Percentiles rank a stretch among this genome's conserved stretches.
Evolutionary conservation across 2,888 invertebrate species (phyloP).

Genomic region (Meganola albula): DNA sequence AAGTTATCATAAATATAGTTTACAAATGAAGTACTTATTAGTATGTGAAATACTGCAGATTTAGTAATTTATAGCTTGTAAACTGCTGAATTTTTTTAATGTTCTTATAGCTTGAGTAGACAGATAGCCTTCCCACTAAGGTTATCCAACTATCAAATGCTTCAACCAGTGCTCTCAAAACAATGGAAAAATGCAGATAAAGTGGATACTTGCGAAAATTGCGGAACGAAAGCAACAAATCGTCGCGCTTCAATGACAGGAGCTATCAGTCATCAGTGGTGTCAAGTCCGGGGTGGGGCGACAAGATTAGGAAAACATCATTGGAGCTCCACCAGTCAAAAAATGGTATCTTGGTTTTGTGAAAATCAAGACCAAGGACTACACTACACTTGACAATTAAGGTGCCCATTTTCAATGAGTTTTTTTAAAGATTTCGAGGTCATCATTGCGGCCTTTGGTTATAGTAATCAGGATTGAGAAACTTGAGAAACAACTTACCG

Average conservation of each 20-base stretch:
- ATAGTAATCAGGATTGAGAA: slow-evolving; percentile 48
- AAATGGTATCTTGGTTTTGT: slow-evolving; percentile 8
- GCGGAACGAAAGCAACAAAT: slow-evolving; percentile 54
- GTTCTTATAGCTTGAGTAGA: slow-evolving; percentile 10
- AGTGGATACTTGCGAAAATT: slow-evolving; percentile 34
- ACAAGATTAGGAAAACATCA: slow-evolving; percentile 40
- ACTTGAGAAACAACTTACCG: slow-evolving; percentile 81
- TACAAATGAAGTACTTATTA: too few relatives aligned
- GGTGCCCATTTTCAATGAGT: slow-evolving; percentile 41
- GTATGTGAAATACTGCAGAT: too few relatives aligned
- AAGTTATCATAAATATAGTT: too few relatives aligned
- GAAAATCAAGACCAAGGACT: slow-evolving; percentile 14
- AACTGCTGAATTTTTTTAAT: slow-evolving; percentile 1
- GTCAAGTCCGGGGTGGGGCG: slow-evolving; percentile 69
- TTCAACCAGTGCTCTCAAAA: slow-evolving; percentile 25
- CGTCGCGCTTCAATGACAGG: slow-evolving; percentile 60
- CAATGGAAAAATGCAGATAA: slow-evolving; percentile 22
- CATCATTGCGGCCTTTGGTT: slow-evolving; percentile 62
- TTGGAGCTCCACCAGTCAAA: slow-evolving; percentile 26
- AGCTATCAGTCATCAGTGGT: slow-evolving; percentile 57
- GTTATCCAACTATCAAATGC: slow-evolving; percentile 27
- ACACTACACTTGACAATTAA: slow-evolving; percentile 23
- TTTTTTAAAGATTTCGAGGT: slow-evolving; percentile 63
- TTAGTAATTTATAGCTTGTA: too few relatives aligned
- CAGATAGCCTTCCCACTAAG: slow-evolving; percentile 19